phyloP scores from a whole-genome alignment of 2,888 invertebrate species.

The Podotricha telesiphe region DNA sequence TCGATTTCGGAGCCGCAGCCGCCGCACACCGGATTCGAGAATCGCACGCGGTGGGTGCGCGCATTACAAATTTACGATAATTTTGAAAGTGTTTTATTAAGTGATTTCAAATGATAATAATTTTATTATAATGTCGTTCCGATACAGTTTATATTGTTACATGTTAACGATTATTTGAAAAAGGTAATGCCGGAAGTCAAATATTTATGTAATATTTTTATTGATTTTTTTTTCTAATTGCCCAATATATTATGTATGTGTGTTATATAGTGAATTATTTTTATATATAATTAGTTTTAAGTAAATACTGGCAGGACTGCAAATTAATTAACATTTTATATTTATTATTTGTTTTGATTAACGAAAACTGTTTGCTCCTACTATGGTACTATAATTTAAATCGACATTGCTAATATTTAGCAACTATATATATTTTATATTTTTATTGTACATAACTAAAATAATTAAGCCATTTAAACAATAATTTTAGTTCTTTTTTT shows the following conservation, averaged over 20 bases:
- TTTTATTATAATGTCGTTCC: constrained; percentile 21
- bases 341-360: constrained; percentile 3
- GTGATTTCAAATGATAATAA: constrained; percentile 25
- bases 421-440: too few species aligned
- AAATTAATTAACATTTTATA: not conserved
- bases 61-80: constrained; percentile 52
- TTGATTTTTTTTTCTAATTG: constrained; percentile 4
- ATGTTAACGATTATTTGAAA: constrained; percentile 34
- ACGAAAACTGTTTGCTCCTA: constrained; percentile 25
- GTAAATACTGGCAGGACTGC: not conserved
- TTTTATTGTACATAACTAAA: not conserved
- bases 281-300: too few species aligned
- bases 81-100: constrained; percentile 31
- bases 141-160: not conserved
- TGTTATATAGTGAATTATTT: not conserved
- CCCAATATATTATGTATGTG: not conserved
- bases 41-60: constrained; percentile 82
- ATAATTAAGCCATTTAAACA: not conserved
- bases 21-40: constrained; percentile 78
- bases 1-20: constrained; percentile 89
- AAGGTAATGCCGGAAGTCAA: constrained; percentile 40
- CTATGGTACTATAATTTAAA: constrained; percentile 8
- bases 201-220: constrained; percentile 13
- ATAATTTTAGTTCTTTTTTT: not conserved
- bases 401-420: not conserved